Percentiles rank a stretch among this genome's conserved stretches.
Conservation (phyloP, 2,797 vertebrate species). For the Melanotaenia pygmaea region DNA sequence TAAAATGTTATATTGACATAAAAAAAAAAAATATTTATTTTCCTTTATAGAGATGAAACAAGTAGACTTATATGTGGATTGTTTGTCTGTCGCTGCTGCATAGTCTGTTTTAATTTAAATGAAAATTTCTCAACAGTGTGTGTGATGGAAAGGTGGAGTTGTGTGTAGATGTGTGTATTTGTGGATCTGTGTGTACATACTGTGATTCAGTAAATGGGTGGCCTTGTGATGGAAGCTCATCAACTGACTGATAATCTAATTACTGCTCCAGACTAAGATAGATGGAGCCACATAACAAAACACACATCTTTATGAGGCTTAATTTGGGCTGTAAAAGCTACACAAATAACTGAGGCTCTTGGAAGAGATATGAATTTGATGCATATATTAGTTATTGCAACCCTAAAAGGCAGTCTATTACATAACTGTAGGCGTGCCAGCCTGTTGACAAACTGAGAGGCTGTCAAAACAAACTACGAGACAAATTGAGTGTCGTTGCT, state of each 20-base stretch:
- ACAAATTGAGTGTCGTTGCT: slow-evolving; percentile 66
- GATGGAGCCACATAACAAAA: slow-evolving; percentile 67
- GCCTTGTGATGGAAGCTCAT: slow-evolving; percentile 69
- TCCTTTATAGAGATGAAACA: no score
- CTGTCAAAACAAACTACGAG: slow-evolving; percentile 61
- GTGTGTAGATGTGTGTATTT: not conserved
- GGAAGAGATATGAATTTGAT: slow-evolving; percentile 71
- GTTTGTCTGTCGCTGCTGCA: slow-evolving; percentile 5
- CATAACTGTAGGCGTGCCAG: slow-evolving; percentile 68
- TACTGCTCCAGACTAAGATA: slow-evolving; percentile 76
- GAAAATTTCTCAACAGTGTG: not conserved
- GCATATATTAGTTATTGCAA: slow-evolving; percentile 67
- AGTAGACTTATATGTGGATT: not conserved
- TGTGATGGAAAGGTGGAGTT: not conserved
- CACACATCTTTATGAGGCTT: slow-evolving; percentile 74
- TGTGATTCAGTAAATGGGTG: slow-evolving; percentile 48
- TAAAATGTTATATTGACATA: no score
- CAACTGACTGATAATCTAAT: slow-evolving; percentile 76
- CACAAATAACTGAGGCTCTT: slow-evolving; percentile 77
- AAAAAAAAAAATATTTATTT: no score
- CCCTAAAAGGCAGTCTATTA: slow-evolving; percentile 68
- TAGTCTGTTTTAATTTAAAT: slow-evolving; percentile 1
- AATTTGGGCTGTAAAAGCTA: slow-evolving; percentile 73
- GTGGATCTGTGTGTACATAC: slow-evolving; percentile 11
- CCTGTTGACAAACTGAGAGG: slow-evolving; percentile 60